These are phyloP conservation scores for Coelogynopora nodosa DNA, from an alignment of 2,888 invertebrate species.

Conservation along the genomic window DNA sequence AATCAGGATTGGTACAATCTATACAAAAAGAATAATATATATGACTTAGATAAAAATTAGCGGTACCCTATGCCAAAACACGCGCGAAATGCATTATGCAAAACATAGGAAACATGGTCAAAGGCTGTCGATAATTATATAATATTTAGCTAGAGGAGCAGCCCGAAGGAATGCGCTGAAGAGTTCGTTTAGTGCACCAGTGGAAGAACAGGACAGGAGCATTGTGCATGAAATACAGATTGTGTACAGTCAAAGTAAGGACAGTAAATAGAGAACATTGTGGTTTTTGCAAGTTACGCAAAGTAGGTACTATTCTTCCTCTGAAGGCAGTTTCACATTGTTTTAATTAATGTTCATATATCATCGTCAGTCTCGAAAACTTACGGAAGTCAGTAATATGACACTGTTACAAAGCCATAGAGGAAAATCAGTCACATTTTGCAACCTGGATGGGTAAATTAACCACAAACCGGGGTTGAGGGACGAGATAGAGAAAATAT, in stretches of 20 bases:
- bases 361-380: neutral
- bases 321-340: neutral
- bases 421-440: neutral
- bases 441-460: neutral
- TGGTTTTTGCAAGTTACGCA: neutral
- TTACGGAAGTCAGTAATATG: neutral
- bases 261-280: neutral
- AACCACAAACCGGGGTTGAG: constrained; percentile 4
- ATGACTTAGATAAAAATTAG: constrained; percentile 16
- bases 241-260: constrained; percentile 7
- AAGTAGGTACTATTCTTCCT: neutral
- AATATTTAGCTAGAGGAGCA: neutral
- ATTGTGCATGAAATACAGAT: neutral
- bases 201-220: neutral
- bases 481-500: neutral
- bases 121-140: neutral
- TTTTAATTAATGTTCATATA: no score
- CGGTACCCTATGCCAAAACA: constrained; percentile 24
- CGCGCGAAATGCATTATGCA: constrained; percentile 20
- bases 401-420: neutral
- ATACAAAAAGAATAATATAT: constrained; percentile 23
- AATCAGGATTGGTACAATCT: constrained; percentile 29
- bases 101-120: constrained; percentile 28
- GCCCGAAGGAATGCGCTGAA: constrained; percentile 20
- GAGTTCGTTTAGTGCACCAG: constrained; percentile 4